These are phyloP conservation scores for Palythoa grandis DNA, from an alignment of 92 coral and sea anemone genomes.

Conservation along the genomic window DNA sequence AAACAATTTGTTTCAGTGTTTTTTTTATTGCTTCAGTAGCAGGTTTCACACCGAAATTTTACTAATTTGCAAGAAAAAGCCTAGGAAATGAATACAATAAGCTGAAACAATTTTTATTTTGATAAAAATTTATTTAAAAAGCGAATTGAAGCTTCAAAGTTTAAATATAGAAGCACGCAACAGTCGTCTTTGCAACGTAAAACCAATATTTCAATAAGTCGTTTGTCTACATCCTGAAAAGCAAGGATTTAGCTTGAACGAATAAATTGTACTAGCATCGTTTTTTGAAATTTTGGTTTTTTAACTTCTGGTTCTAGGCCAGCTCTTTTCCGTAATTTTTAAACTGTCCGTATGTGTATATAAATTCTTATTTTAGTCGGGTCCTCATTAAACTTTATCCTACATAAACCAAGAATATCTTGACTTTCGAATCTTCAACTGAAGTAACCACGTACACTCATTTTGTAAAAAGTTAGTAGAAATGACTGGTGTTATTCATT, in stretches of 20 bases:
- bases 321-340: not conserved
- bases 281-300: not conserved
- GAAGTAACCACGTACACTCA: not conserved
- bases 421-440: not conserved
- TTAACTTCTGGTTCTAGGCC: not conserved
- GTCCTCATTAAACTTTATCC: no score
- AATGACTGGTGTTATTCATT: no score
- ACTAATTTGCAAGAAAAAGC: not conserved
- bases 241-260: not conserved
- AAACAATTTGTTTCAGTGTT: conserved; percentile 9
- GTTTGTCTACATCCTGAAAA: not conserved
- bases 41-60: not conserved
- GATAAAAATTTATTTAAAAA: not conserved
- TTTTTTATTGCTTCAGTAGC: not conserved
- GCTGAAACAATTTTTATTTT: conserved; percentile 1
- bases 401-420: not conserved
- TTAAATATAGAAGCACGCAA: not conserved
- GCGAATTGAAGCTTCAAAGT: not conserved
- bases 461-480: not conserved
- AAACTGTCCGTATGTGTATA: no score
- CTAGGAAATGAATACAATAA: not conserved
- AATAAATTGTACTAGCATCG: not conserved
- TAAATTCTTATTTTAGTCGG: no score
- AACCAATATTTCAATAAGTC: not conserved
- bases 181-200: not conserved